Evolutionary conservation across 2,797 vertebrate species (phyloP).

Genomic region (Ceryle rudis): DNA sequence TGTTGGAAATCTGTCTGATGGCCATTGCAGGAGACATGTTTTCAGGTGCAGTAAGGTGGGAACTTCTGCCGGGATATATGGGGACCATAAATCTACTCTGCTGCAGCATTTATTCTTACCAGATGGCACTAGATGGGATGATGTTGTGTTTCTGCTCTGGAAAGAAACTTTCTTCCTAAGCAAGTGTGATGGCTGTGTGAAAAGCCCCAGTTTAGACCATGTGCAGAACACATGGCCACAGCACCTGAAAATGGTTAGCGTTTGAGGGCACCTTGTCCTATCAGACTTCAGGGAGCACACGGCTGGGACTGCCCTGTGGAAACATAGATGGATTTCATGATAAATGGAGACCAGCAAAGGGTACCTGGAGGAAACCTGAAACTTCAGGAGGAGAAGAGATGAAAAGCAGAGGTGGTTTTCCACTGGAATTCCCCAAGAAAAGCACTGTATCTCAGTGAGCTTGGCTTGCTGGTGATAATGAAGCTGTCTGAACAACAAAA

Average conservation of each 20-base stretch:
- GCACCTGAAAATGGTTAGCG: neutral
- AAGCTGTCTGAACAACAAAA: neutral
- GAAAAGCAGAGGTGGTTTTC: neutral
- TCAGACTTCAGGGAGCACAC: neutral
- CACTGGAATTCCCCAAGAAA: neutral
- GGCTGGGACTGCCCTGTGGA: neutral
- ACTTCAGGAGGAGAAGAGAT: neutral
- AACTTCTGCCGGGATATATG: neutral
- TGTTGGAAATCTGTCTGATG: neutral
- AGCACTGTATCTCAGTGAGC: fast-evolving
- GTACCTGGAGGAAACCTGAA: neutral
- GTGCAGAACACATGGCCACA: conserved; percentile 28
- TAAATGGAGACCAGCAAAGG: neutral
- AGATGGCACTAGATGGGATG: neutral
- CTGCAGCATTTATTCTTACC: neutral
- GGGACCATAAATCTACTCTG: neutral
- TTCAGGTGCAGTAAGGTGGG: conserved; percentile 24
- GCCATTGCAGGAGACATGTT: neutral
- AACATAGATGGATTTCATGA: neutral
- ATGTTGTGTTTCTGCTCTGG: neutral
- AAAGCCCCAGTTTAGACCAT: neutral
- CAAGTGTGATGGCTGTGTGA: conserved; percentile 14
- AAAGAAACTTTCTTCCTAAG: neutral
- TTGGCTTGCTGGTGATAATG: neutral
- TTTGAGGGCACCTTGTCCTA: neutral